These are phyloP conservation scores for Drosophila cognata DNA, from an alignment of 2,888 invertebrate species.

Conservation along the genomic window DNA sequence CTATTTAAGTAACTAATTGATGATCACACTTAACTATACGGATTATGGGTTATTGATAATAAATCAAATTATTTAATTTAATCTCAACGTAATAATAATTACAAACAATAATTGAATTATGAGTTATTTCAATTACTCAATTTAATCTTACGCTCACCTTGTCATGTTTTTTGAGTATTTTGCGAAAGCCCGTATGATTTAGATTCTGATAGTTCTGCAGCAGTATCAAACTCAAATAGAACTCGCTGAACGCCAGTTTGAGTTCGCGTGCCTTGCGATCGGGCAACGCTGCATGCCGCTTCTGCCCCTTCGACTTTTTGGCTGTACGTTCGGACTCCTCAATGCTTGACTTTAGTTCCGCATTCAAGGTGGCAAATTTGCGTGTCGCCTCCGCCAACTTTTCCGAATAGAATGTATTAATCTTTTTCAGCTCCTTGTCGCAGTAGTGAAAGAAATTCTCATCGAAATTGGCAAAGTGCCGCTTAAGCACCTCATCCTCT, in stretches of 20 bases:
- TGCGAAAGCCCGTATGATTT: slow-evolving; percentile 99
- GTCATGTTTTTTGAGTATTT: slow-evolving; percentile 99
- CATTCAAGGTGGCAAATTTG: slow-evolving; percentile 95
- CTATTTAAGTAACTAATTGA: neutral
- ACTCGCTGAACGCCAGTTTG: slow-evolving; percentile 99
- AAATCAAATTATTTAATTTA: neutral
- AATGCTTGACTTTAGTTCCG: slow-evolving; percentile 90
- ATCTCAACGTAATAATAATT: neutral
- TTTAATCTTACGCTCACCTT: slow-evolving; percentile 88
- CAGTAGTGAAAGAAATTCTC: slow-evolving; percentile 98
- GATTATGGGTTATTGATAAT: neutral
- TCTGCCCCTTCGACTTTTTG: slow-evolving; percentile 84
- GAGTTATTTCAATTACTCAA: neutral
- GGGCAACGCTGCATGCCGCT: slow-evolving; percentile 87
- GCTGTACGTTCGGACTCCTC: slow-evolving; percentile 86
- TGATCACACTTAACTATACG: neutral
- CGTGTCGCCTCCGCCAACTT: slow-evolving; percentile 98
- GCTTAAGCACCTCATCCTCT: slow-evolving; percentile 93
- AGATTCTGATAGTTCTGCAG: slow-evolving; percentile 99
- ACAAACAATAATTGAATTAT: neutral
- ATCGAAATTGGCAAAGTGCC: slow-evolving; percentile 97
- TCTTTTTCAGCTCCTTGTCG: slow-evolving; percentile 97
- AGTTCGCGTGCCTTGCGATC: slow-evolving; percentile 95
- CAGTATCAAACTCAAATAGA: slow-evolving; percentile 97
- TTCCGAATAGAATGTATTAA: slow-evolving; percentile 98